Evolutionary conservation across 2,888 invertebrate species (phyloP).

Genomic region (Platycheirus rosarum): DNA sequence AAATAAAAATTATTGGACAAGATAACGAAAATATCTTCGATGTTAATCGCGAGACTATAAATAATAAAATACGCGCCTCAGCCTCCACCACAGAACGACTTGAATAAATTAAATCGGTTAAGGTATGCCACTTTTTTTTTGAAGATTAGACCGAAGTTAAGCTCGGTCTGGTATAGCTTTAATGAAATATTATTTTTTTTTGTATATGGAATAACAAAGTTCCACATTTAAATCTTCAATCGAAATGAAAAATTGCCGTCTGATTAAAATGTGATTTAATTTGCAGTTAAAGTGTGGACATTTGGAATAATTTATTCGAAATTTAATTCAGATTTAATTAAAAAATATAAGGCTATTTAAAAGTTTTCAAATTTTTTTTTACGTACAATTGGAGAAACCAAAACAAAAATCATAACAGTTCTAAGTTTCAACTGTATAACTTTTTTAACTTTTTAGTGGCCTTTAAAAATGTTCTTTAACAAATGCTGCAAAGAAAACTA

Average conservation of each 20-base stretch:
- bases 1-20: conserved; percentile 6
- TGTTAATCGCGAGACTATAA: conserved; percentile 27
- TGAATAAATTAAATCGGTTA: conserved; percentile 16
- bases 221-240: background rate
- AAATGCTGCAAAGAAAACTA: too few species aligned
- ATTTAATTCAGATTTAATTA: too few species aligned
- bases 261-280: conserved; percentile 19
- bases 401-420: too few species aligned
- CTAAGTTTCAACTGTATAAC: too few species aligned
- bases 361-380: too few species aligned
- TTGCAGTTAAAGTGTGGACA: background rate
- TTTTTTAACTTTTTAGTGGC: too few species aligned
- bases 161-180: background rate
- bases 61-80: conserved; percentile 5
- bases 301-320: conserved; percentile 1
- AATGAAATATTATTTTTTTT: background rate
- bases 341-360: too few species aligned
- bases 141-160: too few species aligned
- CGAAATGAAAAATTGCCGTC: conserved; percentile 13
- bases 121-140: conserved; percentile 9
- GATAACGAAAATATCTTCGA: conserved; percentile 7
- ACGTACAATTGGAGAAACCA: too few species aligned
- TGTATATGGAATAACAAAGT: background rate
- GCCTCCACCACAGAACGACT: background rate
- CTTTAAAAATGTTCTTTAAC: too few species aligned